Base-by-base conservation (phyloP, 2,888 invertebrate genomes). In the Microctonus brassicae region DNA sequence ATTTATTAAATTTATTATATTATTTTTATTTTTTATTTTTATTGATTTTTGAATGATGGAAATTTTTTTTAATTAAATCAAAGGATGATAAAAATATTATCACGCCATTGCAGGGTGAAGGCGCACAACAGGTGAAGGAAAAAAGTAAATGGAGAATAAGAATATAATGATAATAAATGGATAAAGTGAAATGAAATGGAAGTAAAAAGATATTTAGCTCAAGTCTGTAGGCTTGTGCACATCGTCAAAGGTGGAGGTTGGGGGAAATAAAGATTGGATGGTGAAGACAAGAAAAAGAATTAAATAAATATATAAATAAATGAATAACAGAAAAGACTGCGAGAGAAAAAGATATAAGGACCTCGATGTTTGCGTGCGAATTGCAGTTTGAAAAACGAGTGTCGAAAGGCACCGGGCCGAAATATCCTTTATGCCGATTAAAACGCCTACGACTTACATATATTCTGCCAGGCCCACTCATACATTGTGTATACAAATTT, bases 361-460 rank as follows among this genome's bases (percentile, higher is more conserved):
- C n/a, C 17, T 11, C 4, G 7, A 17, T 47, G 47, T 47, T 47
- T 17, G 47, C 62, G 7, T 26, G n/a, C 22, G 26, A 55, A 26
- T 55, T 55, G 55, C 26, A 58, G 58, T n/a, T 33, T 29, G 26
- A 64, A 33, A 64, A 64, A 64, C n/a, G 52, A 47, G 63, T 64
- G 63, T 64, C 29, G 33, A 64, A 64, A 64, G 33, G 52, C 26
- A 24, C 26, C 39, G n/a, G 22, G 7, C 52, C 29, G 22, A 64
- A 64, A 64, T 52, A 29, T 26, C 24, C 26, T 47, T 52, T 17
- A 47, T 47, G 7, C 47, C 33, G 20, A 33, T 47, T 64, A 20
- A 52, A 64, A 64, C 63, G 63, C 63, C 63, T 17, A 64, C 63
- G 47, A 17, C 29, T 52, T 29, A 47, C 20, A 47, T 52, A 13